Conservation (phyloP, 2,888 invertebrate species). For the Pardosa pseudoannulata region DNA sequence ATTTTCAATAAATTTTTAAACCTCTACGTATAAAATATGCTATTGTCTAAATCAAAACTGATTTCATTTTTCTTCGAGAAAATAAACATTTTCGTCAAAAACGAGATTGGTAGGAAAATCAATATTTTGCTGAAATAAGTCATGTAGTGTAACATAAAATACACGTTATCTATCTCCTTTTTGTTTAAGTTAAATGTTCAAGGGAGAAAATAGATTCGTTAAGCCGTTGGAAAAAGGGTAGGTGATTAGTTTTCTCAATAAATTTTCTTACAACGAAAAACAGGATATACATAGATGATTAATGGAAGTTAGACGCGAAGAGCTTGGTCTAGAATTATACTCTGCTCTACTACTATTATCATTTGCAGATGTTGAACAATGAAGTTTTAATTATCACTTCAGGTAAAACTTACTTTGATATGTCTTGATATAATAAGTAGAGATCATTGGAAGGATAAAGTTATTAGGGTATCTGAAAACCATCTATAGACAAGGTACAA, state of each 20-base stretch:
- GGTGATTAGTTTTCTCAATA: background rate
- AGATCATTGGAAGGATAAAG: background rate
- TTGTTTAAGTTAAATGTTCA: too few relatives aligned
- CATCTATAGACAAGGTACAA: background rate
- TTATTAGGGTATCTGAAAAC: background rate
- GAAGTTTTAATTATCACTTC: background rate
- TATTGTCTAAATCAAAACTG: too few relatives aligned
- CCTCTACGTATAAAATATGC: too few relatives aligned
- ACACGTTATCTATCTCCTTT: too few relatives aligned
- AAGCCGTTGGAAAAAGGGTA: background rate
- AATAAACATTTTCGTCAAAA: too few relatives aligned
- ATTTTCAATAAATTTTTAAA: too few relatives aligned
- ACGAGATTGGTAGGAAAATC: too few relatives aligned
- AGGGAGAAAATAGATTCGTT: background rate
- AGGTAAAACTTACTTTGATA: background rate
- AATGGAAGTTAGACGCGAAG: background rate
- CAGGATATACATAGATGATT: background rate
- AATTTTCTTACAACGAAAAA: background rate
- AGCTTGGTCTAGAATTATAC: background rate
- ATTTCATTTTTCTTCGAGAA: too few relatives aligned
- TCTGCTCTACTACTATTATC: background rate
- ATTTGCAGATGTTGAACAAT: background rate
- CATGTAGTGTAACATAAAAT: too few relatives aligned
- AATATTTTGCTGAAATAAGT: too few relatives aligned
- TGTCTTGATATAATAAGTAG: background rate